Base-by-base conservation (phyloP, 2,113 vertebrate species). In the Toxotes jaculatrix region DNA sequence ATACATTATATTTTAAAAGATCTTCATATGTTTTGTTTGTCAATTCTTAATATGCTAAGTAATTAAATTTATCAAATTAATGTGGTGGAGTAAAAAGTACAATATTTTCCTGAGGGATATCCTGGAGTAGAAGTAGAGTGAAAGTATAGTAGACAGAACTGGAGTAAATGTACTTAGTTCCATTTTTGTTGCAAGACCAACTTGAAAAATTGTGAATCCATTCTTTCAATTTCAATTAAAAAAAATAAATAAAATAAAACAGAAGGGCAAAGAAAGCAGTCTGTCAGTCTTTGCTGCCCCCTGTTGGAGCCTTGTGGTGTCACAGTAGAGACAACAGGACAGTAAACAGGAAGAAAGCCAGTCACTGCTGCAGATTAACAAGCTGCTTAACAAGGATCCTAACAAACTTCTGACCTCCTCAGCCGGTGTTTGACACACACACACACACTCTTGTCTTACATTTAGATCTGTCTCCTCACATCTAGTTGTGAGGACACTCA, bases 231-330 rank as follows among this genome's bases (percentile, higher is more conserved):
- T 74, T 68, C 63, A 47, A 21, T 61, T 17, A 16, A 19, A 43
- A 21, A 71, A 34, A 27, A 27, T 27, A 27, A 27, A 27, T 27
- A 27, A 21, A 34, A 63, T 21, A 55, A 70, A 69, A 19, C 13
- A 23, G 7, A 10, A 12, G 12, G 53, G 17, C 47, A 63, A 5
- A 55, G 42, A 31, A 42, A 32, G 23, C 10, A 21, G 78, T 80
- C 5, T 65, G 64, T 49, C 76, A 70, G 81, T 79, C 83, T 90
- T 21, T 93, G 91, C 87, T 88, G 83, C 88, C 83, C 85, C 78
- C 92, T 89, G 43, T 66, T 87, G 87, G 79, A 82, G 62, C 4
- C 2, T 43, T 6, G 14, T 7, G 31, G 32, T 17, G 2, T 34
- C 51, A 68, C 75, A 87, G 60, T 5, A 17, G 55, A 61, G 19